Conservation (phyloP, 23 tunicate species). For the Trididemnum nubilum region DNA sequence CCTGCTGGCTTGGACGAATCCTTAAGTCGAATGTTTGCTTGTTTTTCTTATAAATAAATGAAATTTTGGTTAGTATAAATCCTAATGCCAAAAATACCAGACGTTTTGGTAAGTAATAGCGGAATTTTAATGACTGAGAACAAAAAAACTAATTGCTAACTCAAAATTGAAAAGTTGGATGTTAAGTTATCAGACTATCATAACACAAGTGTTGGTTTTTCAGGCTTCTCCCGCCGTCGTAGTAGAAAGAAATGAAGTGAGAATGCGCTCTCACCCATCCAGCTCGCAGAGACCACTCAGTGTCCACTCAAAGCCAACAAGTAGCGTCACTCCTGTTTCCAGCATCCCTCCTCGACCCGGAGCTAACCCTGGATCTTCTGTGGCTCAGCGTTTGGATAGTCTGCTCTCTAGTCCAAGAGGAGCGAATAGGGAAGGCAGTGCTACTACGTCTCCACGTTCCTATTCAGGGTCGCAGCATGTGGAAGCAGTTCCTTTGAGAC, state of each 20-base stretch:
- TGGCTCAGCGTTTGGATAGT: slow-evolving; percentile 67
- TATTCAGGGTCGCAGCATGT: background rate
- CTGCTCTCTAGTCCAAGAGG: slow-evolving; percentile 59
- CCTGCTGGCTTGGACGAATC: too few species aligned
- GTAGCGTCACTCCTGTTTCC: slow-evolving; percentile 29
- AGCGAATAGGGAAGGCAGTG: background rate
- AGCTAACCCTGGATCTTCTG: background rate
- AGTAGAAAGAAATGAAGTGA: slow-evolving; percentile 18
- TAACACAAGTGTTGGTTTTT: background rate
- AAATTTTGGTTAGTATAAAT: too few species aligned
- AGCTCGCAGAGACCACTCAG: slow-evolving; percentile 21
- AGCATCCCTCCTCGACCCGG: background rate
- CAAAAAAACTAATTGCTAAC: too few species aligned
- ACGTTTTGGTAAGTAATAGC: too few species aligned
- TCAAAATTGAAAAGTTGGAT: too few species aligned
- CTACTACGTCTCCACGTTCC: slow-evolving; percentile 15
- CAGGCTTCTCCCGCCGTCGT: slow-evolving; percentile 14
- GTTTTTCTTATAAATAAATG: too few species aligned
- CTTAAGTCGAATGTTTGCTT: too few species aligned
- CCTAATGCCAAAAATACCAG: too few species aligned
- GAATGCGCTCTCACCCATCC: background rate
- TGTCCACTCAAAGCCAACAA: slow-evolving; percentile 33
- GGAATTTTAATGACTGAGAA: too few species aligned
- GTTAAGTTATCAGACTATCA: background rate
- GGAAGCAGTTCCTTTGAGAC: slow-evolving; percentile 1